Percentiles rank a stretch among this genome's conserved stretches.
These are phyloP conservation scores for Tenthredo scrophulariae DNA, from an alignment of 2,888 invertebrate genomes.

Conservation along the genomic window DNA sequence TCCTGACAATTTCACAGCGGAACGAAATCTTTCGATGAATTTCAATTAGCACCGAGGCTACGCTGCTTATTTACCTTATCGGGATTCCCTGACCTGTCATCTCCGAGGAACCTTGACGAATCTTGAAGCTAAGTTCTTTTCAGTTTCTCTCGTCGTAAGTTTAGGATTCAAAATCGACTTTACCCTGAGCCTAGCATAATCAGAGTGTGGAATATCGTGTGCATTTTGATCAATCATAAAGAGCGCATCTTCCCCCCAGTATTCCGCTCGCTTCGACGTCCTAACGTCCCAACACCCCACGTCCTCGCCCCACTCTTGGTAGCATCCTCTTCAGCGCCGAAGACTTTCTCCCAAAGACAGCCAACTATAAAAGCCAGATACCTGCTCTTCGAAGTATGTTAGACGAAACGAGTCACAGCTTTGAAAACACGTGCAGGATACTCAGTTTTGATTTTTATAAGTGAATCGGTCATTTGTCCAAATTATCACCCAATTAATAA, in stretches of 20 bases:
- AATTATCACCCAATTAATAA: neutral
- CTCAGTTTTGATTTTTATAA: constrained; percentile 35
- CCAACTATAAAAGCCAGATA: constrained; percentile 77
- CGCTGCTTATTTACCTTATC: neutral
- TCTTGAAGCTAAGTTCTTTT: neutral
- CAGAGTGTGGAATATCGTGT: constrained; percentile 27
- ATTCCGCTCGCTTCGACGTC: constrained; percentile 58
- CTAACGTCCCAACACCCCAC: constrained; percentile 58
- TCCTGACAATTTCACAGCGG: neutral
- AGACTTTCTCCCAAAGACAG: constrained; percentile 78
- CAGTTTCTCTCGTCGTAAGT: neutral
- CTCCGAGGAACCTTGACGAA: neutral
- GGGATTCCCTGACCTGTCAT: neutral
- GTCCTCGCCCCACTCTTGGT: constrained; percentile 52
- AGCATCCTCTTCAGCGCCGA: constrained; percentile 61
- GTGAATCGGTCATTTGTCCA: constrained; percentile 28
- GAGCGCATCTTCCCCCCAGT: constrained; percentile 60
- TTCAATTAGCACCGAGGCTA: neutral
- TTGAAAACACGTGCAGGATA: constrained; percentile 51
- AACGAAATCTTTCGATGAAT: neutral
- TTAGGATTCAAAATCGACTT: neutral
- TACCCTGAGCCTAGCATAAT: neutral
- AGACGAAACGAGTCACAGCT: constrained; percentile 68
- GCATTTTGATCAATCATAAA: neutral
- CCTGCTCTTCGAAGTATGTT: constrained; percentile 75